phyloP scores from a whole-genome alignment of 1,140 invertebrate species.

The Drosophila nannoptera region DNA sequence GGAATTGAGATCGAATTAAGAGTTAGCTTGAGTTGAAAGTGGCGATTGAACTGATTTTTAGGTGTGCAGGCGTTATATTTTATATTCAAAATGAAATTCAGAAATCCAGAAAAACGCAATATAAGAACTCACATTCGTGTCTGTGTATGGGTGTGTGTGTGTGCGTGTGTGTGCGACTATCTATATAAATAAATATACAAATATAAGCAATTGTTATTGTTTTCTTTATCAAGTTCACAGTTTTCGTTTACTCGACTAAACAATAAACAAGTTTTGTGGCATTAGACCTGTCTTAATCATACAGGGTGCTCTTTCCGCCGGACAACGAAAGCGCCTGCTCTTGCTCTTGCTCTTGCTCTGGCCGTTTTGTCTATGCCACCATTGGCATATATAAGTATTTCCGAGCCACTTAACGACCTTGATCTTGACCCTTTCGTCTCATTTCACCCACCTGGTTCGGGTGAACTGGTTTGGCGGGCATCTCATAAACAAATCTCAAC shows the following conservation, averaged over 20 bases:
- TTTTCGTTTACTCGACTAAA: conserved; percentile 36
- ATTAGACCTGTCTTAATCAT: conserved; percentile 50
- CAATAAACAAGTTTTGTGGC: conserved; percentile 59
- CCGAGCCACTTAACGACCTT: conserved; percentile 5
- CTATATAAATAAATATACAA: conserved; percentile 33
- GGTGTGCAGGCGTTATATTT: conserved; percentile 34
- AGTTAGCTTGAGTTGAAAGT: conserved; percentile 29
- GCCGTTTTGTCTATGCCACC: neutral
- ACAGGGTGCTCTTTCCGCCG: conserved; percentile 50
- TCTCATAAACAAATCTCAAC: too few relatives aligned
- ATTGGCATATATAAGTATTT: neutral
- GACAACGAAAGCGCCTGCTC: neutral
- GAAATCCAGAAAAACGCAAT: conserved; percentile 40
- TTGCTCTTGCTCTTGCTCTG: neutral
- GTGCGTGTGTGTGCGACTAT: neutral
- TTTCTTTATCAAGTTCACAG: conserved; percentile 12
- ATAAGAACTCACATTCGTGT: conserved; percentile 4
- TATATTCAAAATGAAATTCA: conserved; percentile 49
- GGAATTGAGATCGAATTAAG: conserved; percentile 6
- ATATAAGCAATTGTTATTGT: conserved; percentile 24
- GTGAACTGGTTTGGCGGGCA: conserved; percentile 48
- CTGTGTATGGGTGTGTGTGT: too few relatives aligned
- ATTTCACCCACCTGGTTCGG: conserved; percentile 35
- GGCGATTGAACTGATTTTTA: conserved; percentile 40
- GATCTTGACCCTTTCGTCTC: conserved; percentile 1